Conservation (phyloP, 2,888 invertebrate genomes). For the Hedychridium roseum region DNA sequence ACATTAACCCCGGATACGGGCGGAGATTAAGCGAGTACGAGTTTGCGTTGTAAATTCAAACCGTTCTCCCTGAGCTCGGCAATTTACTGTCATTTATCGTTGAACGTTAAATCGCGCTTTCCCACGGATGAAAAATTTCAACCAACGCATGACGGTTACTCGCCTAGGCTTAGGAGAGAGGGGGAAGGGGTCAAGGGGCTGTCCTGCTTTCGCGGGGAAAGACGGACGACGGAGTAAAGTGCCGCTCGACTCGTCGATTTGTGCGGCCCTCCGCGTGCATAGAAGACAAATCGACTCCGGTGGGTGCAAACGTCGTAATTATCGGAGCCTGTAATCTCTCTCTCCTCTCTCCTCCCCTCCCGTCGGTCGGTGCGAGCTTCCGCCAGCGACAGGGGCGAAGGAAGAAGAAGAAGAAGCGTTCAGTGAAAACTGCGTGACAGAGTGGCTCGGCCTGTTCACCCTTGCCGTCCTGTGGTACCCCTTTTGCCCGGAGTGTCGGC, state of each 20-base stretch:
- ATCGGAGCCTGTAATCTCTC: conserved; percentile 49
- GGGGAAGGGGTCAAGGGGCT: no score
- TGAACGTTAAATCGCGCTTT: no score
- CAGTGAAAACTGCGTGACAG: conserved; percentile 49
- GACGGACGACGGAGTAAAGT: conserved; percentile 21
- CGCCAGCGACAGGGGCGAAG: conserved; percentile 19
- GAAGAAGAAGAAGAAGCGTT: conserved; percentile 39
- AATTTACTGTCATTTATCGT: no score
- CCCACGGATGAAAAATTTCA: no score
- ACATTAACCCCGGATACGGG: no score
- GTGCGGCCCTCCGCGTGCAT: conserved; percentile 32
- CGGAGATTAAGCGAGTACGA: no score
- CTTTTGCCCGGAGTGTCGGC: conserved; percentile 42
- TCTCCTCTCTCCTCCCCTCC: no score
- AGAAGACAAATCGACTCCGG: conserved; percentile 51
- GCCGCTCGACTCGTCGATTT: conserved; percentile 33
- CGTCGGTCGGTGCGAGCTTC: no score
- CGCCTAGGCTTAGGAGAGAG: no score
- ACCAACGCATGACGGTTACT: no score
- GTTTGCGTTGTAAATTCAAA: no score
- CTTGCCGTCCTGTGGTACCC: conserved; percentile 37
- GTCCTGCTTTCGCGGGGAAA: neutral
- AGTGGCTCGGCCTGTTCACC: conserved; percentile 46
- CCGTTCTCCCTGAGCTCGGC: no score
- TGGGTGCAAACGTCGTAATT: conserved; percentile 52